phyloP scores from a whole-genome alignment of 2,113 vertebrate species.

The Psittacus erithacus region DNA sequence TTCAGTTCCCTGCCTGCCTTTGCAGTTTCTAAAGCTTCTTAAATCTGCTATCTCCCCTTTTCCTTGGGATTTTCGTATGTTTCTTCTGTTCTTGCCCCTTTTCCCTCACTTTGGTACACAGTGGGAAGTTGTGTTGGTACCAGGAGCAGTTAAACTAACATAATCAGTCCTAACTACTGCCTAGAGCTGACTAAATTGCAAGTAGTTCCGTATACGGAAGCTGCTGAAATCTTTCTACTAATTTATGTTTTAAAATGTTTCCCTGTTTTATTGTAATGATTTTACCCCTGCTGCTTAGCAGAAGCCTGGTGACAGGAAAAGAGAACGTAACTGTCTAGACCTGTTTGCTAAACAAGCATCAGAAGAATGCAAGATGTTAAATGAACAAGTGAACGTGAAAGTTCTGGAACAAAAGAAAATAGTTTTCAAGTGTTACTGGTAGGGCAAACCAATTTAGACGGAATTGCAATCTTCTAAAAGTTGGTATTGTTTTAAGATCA shows the following conservation, averaged over 20 bases:
- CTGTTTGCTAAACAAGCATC: neutral
- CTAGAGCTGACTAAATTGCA: neutral
- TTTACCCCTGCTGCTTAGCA: constrained; percentile 2
- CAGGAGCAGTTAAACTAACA: neutral
- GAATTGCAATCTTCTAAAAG: neutral
- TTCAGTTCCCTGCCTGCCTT: neutral
- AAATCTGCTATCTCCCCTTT: neutral
- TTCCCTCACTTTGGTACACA: neutral
- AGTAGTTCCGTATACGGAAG: neutral
- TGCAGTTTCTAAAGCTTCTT: neutral
- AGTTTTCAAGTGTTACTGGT: neutral
- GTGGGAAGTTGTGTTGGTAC: neutral
- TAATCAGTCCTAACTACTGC: neutral
- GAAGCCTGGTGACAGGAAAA: neutral
- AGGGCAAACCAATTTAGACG: neutral
- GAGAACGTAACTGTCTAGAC: neutral
- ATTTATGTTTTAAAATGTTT: neutral
- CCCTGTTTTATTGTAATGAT: neutral
- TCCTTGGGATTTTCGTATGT: neutral
- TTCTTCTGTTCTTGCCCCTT: neutral
- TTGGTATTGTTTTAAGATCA: neutral
- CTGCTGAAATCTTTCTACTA: constrained; percentile 1
- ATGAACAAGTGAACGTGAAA: neutral
- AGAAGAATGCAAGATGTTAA: neutral
- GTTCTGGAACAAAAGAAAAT: neutral